Evolutionary conservation across 1,140 invertebrate species (phyloP).

Genomic region (Anthonomus grandis): DNA sequence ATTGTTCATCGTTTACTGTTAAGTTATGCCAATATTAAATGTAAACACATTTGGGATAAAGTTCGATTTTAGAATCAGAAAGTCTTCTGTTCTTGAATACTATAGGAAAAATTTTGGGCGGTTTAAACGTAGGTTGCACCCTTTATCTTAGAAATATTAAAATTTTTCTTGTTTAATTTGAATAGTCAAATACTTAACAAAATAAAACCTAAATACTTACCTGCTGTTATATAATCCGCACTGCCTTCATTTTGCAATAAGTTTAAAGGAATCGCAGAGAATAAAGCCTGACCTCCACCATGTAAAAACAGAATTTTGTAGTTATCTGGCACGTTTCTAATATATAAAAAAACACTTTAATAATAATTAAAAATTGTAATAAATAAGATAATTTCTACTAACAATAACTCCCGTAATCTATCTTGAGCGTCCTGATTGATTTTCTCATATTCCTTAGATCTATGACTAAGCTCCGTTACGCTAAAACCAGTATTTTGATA

Average conservation of each 20-base stretch:
- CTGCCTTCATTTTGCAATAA: slow-evolving; percentile 73
- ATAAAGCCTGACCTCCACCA: slow-evolving; percentile 92
- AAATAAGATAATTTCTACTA: slow-evolving; percentile 5
- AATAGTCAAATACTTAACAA: too few relatives aligned
- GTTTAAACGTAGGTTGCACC: not conserved
- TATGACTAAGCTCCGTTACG: slow-evolving; percentile 92
- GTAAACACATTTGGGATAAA: too few relatives aligned
- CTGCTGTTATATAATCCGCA: slow-evolving; percentile 83
- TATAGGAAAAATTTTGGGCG: not conserved
- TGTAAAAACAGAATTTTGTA: slow-evolving; percentile 92
- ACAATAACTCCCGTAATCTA: slow-evolving; percentile 75
- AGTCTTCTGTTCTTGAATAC: too few relatives aligned
- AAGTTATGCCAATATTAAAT: too few relatives aligned
- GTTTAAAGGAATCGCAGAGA: slow-evolving; percentile 92
- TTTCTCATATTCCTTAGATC: slow-evolving; percentile 77
- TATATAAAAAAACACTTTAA: slow-evolving; percentile 44
- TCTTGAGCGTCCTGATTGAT: slow-evolving; percentile 78
- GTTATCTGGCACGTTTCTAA: slow-evolving; percentile 83
- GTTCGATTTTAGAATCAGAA: too few relatives aligned
- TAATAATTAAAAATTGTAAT: not conserved
- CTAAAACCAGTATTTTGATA: slow-evolving; percentile 80
- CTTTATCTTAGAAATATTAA: not conserved
- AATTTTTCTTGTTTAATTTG: too few relatives aligned
- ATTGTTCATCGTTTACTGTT: too few relatives aligned
- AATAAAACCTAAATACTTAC: slow-evolving; percentile 46